Evolutionary conservation across 1,140 invertebrate genomes (phyloP).

Genomic region (Lanistes nyassanus): DNA sequence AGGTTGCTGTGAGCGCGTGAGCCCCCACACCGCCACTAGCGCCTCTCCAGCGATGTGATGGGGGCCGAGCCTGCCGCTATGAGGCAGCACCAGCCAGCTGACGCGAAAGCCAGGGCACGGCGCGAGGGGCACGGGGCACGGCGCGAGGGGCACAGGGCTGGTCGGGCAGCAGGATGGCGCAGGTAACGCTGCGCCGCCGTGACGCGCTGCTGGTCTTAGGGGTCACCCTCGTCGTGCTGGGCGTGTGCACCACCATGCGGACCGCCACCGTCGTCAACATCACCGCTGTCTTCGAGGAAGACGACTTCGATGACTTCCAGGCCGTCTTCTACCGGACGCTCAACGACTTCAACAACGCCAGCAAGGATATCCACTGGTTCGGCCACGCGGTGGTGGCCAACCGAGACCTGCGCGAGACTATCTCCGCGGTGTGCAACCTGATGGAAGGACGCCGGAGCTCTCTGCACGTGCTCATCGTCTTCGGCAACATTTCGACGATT

Average conservation of each 20-base stretch:
- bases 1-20: neutral
- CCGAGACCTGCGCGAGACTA: constrained; percentile 32
- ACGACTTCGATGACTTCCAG: constrained; percentile 38
- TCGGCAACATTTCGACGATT: constrained; percentile 38
- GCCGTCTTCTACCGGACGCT: constrained; percentile 40
- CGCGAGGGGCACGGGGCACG: constrained; percentile 9
- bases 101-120: neutral
- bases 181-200: constrained; percentile 8
- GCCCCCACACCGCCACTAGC: neutral
- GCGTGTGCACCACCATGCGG: constrained; percentile 8
- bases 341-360: constrained; percentile 33
- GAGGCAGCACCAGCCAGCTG: constrained; percentile 3
- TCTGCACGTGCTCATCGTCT: constrained; percentile 41
- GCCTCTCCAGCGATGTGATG: neutral
- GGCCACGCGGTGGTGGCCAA: constrained; percentile 22
- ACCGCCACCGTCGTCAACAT: constrained; percentile 31
- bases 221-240: neutral
- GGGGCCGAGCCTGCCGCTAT: neutral
- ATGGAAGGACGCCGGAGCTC: constrained; percentile 29
- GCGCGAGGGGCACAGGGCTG: neutral
- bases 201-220: neutral
- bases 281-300: constrained; percentile 43
- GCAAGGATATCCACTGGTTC: constrained; percentile 28
- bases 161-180: neutral
- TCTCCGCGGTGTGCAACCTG: constrained; percentile 38